A percentile compares a stretch with the other conserved stretches of the same genome.
Conservation (phyloP, 1,140 invertebrate genomes). For the Schlechtendalia chinensis region DNA sequence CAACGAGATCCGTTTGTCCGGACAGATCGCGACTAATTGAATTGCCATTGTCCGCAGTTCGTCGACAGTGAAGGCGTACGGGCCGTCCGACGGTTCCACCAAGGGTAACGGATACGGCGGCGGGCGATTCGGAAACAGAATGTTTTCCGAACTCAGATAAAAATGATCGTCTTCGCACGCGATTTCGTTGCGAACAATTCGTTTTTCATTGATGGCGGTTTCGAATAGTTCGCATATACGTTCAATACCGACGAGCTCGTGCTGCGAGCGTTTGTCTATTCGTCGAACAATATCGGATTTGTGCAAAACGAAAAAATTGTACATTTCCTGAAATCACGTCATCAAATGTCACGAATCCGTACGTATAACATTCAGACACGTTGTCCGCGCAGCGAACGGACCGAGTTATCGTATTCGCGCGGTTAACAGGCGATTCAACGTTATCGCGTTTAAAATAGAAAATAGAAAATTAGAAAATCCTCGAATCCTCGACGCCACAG, state of each 20-base stretch:
- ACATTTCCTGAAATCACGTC: conserved; percentile 2
- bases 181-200: conserved; percentile 25
- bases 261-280: conserved; percentile 14
- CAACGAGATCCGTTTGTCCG: conserved; percentile 10
- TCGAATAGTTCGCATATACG: conserved; percentile 24
- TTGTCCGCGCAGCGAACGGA: no score
- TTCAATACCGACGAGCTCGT: conserved; percentile 11
- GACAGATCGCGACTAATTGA: background rate
- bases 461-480: no score
- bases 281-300: background rate
- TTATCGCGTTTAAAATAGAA: no score
- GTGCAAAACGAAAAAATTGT: background rate
- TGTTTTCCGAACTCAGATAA: background rate
- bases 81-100: background rate
- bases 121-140: background rate
- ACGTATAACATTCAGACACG: no score
- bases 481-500: no score
- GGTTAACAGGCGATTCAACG: no score
- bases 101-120: conserved; percentile 6
- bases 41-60: background rate
- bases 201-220: conserved; percentile 7
- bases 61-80: background rate
- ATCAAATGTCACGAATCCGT: no score
- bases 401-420: no score
- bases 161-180: background rate